A percentile compares a stretch with the other conserved stretches of the same genome.
Evolutionary conservation across 2,888 invertebrate species (phyloP).

Genomic region (Adelognathus sp.): DNA sequence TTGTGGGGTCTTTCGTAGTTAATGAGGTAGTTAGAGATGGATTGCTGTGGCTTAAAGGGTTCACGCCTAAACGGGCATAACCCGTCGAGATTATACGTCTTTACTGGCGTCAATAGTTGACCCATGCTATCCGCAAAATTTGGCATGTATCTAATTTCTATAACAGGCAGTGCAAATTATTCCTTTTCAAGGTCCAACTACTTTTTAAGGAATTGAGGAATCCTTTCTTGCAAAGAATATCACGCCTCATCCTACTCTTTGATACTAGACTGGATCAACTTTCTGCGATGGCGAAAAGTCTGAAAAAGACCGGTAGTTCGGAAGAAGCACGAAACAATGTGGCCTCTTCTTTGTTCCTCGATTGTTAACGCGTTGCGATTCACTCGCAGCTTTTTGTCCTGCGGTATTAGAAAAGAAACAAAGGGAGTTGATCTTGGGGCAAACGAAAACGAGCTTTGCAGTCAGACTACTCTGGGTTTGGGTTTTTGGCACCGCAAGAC

Average conservation of each 20-base stretch:
- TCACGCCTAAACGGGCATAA: no score
- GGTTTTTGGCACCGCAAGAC: constrained; percentile 27
- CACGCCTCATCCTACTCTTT: not conserved
- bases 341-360: not conserved
- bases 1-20: no score
- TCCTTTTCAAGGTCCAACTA: no score
- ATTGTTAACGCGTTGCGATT: not conserved
- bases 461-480: not conserved
- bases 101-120: no score
- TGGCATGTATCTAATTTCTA: no score
- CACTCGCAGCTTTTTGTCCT: not conserved
- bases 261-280: not conserved
- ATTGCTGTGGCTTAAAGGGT: no score
- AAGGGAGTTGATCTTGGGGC: not conserved
- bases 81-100: no score
- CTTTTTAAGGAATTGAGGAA: no score
- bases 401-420: not conserved
- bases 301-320: not conserved
- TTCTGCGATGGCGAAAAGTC: not conserved
- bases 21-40: no score
- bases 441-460: not conserved
- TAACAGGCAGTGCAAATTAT: no score
- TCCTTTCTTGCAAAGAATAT: not conserved
- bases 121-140: no score
- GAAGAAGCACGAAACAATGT: not conserved